Evolutionary conservation across 2,797 vertebrate species (phyloP), one percentile per base, ranked within the genome.

Genomic region (Rhinichthys osculus): DNA sequence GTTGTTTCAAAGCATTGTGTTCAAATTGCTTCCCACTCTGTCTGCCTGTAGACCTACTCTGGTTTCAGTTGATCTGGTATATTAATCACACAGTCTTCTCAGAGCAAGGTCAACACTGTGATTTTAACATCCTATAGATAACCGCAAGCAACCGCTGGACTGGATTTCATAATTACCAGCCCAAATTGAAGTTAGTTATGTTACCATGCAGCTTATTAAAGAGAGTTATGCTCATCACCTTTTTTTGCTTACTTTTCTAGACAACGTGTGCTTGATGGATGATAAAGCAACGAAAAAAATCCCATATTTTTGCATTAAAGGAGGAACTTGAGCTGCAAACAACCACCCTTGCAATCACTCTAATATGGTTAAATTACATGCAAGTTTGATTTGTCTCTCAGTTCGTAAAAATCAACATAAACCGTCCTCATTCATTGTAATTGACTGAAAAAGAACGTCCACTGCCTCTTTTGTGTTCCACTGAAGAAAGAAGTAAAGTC

Each of bases 1-100:
- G 74, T 27, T 78, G 84, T 88, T 50, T 90, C 89, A 90, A 89
- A 90, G 87, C 52, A 50, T 54, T 50, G 54, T 38, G 67, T 78
- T 85, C 78, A 77, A 87, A 86, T 85, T 82, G 47, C 74, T 76
- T 69, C 69, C 38, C 84, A 50, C 67, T 78, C n/a, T 54, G 59
- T 82, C 79, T 83, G 69, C 40, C 59, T 85, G 47, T 79, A 82
- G 79, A 76, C 70, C 72, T 80, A 47, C 79, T 90, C 76, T 81
- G 79, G 78, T 87, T 87, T 86, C 82, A 33, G 66, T 47, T 38
- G 23, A 33, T 16, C 69, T 81, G 78, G 54, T 80, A 17, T 88
- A 69, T 47, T 73, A 84, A 84, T 86, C 86, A 80, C 44, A 30
- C 40, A 47, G 40, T 47, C 78, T 52, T 47, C 78, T 86, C 30